These are phyloP conservation scores for Sinella curviseta DNA, from an alignment of 1,140 invertebrate genomes.

Conservation along the genomic window DNA sequence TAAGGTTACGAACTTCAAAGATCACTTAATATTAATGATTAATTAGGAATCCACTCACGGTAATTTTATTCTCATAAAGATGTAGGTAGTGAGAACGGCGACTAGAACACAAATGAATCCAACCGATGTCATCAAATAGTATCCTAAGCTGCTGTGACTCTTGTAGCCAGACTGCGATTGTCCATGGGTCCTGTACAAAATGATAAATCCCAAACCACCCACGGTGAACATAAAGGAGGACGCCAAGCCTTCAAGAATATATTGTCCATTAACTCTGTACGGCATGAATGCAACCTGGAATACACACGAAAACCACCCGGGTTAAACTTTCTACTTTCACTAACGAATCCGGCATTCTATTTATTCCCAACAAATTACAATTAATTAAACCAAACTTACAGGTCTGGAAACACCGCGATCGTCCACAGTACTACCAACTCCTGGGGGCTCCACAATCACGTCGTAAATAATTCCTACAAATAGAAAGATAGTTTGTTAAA, in stretches of 20 bases:
- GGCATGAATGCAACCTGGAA: constrained; percentile 93
- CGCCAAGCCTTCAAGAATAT: constrained; percentile 97
- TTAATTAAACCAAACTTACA: constrained; percentile 62
- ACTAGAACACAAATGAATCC: constrained; percentile 91
- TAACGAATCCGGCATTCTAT: too few relatives aligned
- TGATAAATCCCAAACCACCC: constrained; percentile 93
- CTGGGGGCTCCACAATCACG: constrained; percentile 96
- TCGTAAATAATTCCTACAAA: constrained; percentile 93
- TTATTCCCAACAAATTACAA: too few relatives aligned
- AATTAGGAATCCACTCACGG: constrained; percentile 64
- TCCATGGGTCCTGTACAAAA: constrained; percentile 90
- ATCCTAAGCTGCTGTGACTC: constrained; percentile 55
- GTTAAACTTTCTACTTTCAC: too few relatives aligned
- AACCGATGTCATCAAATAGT: constrained; percentile 82
- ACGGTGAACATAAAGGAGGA: constrained; percentile 95
- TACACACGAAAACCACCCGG: background rate
- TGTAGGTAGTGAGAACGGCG: constrained; percentile 94
- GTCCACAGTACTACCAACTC: constrained; percentile 95
- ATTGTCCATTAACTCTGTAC: constrained; percentile 96
- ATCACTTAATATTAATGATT: too few relatives aligned
- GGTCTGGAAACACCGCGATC: constrained; percentile 92
- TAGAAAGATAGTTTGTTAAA: constrained; percentile 34
- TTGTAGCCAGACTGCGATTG: constrained; percentile 90
- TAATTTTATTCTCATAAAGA: constrained; percentile 99
- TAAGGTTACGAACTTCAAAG: too few relatives aligned